Conservation (phyloP, 2,113 vertebrate genomes). For the Ochotona curzoniae region DNA sequence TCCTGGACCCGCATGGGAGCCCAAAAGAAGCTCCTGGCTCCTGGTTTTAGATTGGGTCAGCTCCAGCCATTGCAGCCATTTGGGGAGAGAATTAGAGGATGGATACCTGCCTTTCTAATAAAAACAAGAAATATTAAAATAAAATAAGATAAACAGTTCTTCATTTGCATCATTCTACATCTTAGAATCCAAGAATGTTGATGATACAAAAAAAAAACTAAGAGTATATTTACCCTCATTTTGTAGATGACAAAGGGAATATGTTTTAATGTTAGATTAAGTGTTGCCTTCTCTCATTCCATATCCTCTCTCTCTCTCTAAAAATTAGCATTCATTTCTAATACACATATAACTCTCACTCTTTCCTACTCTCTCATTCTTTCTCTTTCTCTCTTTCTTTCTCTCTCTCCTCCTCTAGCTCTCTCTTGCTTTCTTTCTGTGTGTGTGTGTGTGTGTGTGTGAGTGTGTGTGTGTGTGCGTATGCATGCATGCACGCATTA, state of each 20-base stretch:
- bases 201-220: neutral
- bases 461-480: neutral
- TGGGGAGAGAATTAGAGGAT: no score
- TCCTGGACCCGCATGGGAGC: no score
- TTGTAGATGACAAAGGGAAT: neutral
- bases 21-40: no score
- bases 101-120: no score
- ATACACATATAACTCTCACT: neutral
- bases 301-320: neutral
- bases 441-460: neutral
- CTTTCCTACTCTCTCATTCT: accelerated
- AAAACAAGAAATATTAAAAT: no score
- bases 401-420: no score
- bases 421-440: neutral
- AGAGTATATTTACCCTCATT: neutral
- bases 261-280: neutral
- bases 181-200: neutral
- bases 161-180: neutral
- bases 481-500: neutral
- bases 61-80: no score
- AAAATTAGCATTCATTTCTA: neutral
- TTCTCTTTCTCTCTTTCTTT: no score
- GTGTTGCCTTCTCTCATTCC: neutral
- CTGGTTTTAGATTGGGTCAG: no score
- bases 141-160: neutral